Conservation (phyloP, 1,140 invertebrate species). For the Helicoverpa zea region DNA sequence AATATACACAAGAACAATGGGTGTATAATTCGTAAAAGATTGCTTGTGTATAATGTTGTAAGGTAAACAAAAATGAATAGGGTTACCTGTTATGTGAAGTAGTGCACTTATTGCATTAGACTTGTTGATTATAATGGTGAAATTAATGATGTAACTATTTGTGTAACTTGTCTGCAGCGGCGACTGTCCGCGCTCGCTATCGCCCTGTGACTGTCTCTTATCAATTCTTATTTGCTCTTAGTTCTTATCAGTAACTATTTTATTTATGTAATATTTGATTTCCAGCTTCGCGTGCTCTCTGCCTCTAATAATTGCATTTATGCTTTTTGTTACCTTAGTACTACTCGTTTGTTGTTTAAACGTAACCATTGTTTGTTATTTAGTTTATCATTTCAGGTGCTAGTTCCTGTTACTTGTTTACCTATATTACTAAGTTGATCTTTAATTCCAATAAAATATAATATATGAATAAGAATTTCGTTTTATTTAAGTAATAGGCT, state of each 20-base stretch:
- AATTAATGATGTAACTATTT: slow-evolving; percentile 38
- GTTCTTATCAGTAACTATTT: slow-evolving; percentile 58
- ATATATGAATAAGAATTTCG: slow-evolving; percentile 14
- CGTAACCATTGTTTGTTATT: slow-evolving; percentile 41
- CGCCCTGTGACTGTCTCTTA: slow-evolving; percentile 36
- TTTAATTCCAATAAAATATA: slow-evolving; percentile 45
- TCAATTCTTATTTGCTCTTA: slow-evolving; percentile 60
- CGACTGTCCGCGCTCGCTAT: slow-evolving; percentile 30
- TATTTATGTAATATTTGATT: slow-evolving; percentile 39
- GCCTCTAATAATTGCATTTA: slow-evolving; percentile 68
- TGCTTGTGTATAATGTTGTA: slow-evolving; percentile 21
- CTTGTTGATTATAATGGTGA: not conserved
- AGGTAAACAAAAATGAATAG: not conserved
- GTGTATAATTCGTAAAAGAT: slow-evolving; percentile 45
- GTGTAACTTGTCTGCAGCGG: slow-evolving; percentile 23
- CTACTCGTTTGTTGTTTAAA: slow-evolving; percentile 19
- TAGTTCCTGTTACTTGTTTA: slow-evolving; percentile 53
- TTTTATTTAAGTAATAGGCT: not conserved
- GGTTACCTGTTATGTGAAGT: slow-evolving; percentile 13
- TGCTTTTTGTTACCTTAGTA: slow-evolving; percentile 52
- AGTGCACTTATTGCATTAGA: slow-evolving; percentile 2
- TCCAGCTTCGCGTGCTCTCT: slow-evolving; percentile 59
- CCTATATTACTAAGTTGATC: slow-evolving; percentile 28
- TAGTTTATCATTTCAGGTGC: slow-evolving; percentile 49
- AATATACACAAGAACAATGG: slow-evolving; percentile 24